These are phyloP conservation scores for Apodemus agrarius DNA, from an alignment of 2,797 vertebrate species.

Conservation along the genomic window DNA sequence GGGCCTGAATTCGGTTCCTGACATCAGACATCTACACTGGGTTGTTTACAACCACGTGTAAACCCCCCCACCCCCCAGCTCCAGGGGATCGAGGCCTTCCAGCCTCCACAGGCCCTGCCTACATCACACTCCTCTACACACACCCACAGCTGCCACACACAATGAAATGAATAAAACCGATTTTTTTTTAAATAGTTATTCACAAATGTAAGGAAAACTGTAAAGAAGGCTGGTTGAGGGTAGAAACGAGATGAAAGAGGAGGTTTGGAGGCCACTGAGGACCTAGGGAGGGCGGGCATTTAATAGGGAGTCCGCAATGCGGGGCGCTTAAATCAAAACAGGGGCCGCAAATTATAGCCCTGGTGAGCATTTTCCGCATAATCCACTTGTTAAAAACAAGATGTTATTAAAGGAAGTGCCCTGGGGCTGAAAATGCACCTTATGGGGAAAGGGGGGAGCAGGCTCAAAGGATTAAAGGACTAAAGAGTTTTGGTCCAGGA, in stretches of 20 bases:
- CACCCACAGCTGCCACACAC: background rate
- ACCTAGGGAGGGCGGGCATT: fast-evolving
- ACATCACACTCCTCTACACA: background rate
- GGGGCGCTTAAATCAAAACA: background rate
- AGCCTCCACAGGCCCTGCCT: background rate
- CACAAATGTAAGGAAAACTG: background rate
- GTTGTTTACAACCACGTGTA: background rate
- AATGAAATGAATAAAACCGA: background rate
- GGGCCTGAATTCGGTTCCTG: background rate
- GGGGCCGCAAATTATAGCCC: background rate
- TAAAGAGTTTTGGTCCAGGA: background rate
- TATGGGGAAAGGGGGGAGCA: background rate
- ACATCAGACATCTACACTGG: background rate
- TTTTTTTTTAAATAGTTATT: background rate
- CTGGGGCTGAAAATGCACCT: background rate
- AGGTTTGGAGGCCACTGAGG: background rate
- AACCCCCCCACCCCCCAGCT: background rate
- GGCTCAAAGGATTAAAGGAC: background rate
- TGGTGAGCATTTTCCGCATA: background rate
- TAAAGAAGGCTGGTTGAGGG: background rate
- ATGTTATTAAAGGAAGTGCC: slow-evolving; percentile 42
- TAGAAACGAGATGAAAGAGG: background rate
- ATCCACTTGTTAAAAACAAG: slow-evolving; percentile 46
- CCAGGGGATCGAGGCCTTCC: background rate
- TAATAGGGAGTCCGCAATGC: background rate